phyloP scores from a whole-genome alignment of 2,797 vertebrate genomes.

The Sarcoramphus papa region DNA sequence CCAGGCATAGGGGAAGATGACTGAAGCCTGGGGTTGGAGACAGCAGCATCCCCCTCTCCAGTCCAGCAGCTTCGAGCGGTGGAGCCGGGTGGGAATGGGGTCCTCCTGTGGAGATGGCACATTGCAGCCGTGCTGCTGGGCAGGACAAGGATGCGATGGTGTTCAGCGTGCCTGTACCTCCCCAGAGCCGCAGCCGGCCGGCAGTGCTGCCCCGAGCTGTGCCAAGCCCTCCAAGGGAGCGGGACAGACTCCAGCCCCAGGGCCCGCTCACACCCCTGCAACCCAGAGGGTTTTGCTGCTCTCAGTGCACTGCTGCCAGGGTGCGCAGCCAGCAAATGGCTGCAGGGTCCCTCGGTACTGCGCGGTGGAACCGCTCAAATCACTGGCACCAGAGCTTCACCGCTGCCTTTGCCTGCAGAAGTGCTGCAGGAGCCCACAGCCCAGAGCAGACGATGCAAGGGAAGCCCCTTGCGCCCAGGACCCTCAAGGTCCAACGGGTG shows the following conservation, averaged over 20 bases:
- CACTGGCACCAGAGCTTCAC: not conserved
- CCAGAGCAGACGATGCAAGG: rapidly evolving
- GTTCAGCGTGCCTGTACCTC: not conserved
- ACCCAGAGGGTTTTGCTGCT: not conserved
- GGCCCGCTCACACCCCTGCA: not conserved
- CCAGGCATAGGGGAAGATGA: not conserved
- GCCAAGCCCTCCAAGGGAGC: not conserved
- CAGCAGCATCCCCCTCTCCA: not conserved
- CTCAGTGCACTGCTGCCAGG: not conserved
- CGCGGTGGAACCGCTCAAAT: not conserved
- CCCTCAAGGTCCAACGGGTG: not conserved
- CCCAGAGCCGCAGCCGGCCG: not conserved
- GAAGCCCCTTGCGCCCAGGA: not conserved
- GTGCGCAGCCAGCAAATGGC: rapidly evolving
- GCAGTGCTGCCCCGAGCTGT: not conserved
- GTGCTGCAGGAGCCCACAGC: not conserved
- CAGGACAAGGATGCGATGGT: rapidly evolving
- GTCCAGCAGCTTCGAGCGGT: not conserved
- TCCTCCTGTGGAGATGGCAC: not conserved
- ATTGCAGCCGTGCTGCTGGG: rapidly evolving
- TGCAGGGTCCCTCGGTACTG: rapidly evolving
- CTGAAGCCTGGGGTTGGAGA: not conserved
- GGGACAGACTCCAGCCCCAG: rapidly evolving
- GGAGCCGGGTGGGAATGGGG: not conserved
- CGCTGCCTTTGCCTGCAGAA: not conserved